phyloP scores from a whole-genome alignment of 2,113 vertebrate species.

The Triplophysa siluroides region DNA sequence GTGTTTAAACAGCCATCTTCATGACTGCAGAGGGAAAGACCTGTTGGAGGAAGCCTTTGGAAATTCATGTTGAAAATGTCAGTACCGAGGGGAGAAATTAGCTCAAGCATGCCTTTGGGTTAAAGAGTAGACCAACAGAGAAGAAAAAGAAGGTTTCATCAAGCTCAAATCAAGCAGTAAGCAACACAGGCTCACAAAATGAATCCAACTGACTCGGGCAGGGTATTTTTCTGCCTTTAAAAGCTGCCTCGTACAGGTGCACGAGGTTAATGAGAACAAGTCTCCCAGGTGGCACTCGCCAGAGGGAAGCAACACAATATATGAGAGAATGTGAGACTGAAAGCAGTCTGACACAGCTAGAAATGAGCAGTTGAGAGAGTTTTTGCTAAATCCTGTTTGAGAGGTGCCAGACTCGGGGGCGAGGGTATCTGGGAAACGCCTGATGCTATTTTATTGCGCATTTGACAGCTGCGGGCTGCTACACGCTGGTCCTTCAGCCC shows the following conservation, averaged over 20 bases:
- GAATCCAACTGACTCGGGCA: constrained; percentile 52
- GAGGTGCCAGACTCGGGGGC: constrained; percentile 22
- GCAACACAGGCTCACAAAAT: constrained; percentile 57
- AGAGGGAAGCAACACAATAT: constrained; percentile 44
- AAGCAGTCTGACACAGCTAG: neutral
- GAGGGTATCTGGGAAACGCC: constrained; percentile 30
- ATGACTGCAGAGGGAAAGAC: constrained; percentile 13
- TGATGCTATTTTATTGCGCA: constrained; percentile 33
- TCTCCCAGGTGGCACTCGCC: constrained; percentile 64
- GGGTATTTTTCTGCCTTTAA: constrained; percentile 54
- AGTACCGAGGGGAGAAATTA: constrained; percentile 31
- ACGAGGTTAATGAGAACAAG: constrained; percentile 70
- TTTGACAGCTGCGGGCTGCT: constrained; percentile 19
- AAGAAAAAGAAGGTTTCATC: constrained; percentile 26
- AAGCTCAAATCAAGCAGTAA: constrained; percentile 50
- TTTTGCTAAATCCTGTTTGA: constrained; percentile 25
- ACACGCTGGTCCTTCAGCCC: constrained; percentile 19
- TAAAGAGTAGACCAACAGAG: constrained; percentile 4
- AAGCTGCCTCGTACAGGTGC: constrained; percentile 60
- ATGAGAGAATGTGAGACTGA: constrained; percentile 31
- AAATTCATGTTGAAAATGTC: constrained; percentile 22
- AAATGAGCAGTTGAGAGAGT: constrained; percentile 6
- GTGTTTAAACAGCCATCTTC: constrained; percentile 47
- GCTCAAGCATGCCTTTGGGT: neutral
- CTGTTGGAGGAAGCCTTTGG: constrained; percentile 21